A percentile compares a stretch with the other conserved stretches of the same genome.
phyloP scores from a whole-genome alignment of 2,888 invertebrate genomes.

The Ophraella communa region DNA sequence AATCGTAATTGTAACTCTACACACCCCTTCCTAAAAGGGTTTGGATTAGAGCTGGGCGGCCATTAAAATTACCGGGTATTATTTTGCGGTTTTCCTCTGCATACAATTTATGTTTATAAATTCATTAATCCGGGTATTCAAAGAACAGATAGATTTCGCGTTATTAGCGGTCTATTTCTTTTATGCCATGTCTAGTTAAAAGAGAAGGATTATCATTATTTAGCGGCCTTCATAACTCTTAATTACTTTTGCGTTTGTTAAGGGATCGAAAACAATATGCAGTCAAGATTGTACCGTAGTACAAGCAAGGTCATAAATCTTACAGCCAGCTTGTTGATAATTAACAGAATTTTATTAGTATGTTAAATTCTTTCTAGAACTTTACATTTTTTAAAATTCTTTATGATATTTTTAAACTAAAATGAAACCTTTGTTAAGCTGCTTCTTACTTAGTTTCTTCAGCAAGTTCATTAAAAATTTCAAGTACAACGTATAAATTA shows the following conservation, averaged over 20 bases:
- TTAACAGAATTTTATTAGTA: not conserved
- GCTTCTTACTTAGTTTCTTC: too few species aligned
- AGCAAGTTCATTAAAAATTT: too few species aligned
- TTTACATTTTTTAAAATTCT: too few species aligned
- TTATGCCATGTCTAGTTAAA: slow-evolving; percentile 11
- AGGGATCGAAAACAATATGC: not conserved
- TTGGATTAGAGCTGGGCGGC: slow-evolving; percentile 38
- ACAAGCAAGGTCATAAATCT: not conserved
- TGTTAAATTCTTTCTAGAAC: too few species aligned
- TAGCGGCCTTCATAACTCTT: slow-evolving; percentile 5
- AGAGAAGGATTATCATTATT: slow-evolving; percentile 13
- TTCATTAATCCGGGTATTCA: slow-evolving; percentile 34
- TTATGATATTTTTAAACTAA: too few species aligned
- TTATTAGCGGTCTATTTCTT: slow-evolving; percentile 27
- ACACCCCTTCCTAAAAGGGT: slow-evolving; percentile 39
- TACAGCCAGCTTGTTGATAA: not conserved
- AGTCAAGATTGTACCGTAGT: not conserved
- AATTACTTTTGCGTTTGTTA: slow-evolving; percentile 11
- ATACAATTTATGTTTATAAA: slow-evolving; percentile 36
- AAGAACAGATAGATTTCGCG: slow-evolving; percentile 31
- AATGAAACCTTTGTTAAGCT: too few species aligned
- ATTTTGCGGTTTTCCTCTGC: slow-evolving; percentile 37
- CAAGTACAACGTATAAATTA: too few species aligned
- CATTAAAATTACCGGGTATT: slow-evolving; percentile 47
- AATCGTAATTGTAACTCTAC: slow-evolving; percentile 44